A percentile compares a stretch with the other conserved stretches of the same genome.
Conservation (phyloP, 2,888 invertebrate genomes). For the Lagria hirta region DNA sequence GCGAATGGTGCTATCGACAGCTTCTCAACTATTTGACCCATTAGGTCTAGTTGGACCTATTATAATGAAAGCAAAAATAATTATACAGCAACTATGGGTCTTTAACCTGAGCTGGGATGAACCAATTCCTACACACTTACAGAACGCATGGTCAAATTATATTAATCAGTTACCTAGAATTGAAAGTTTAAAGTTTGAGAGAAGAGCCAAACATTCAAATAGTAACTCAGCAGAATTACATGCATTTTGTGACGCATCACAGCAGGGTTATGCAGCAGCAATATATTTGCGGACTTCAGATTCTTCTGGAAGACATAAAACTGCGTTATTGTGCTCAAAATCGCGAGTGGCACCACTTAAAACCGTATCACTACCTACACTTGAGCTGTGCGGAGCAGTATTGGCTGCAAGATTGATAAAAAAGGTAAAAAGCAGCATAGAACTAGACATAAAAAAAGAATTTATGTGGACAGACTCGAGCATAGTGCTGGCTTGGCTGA, state of each 20-base stretch:
- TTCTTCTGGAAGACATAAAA: too few species aligned
- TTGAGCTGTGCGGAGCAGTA: constrained; percentile 24
- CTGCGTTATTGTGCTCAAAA: constrained; percentile 12
- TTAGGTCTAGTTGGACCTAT: constrained; percentile 7
- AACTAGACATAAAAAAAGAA: not conserved
- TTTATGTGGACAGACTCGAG: constrained; percentile 14
- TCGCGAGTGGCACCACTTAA: constrained; percentile 19
- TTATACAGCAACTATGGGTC: constrained; percentile 11
- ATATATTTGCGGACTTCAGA: constrained; percentile 5
- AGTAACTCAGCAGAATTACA: constrained; percentile 3
- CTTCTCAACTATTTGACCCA: constrained; percentile 6
- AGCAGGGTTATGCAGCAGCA: constrained; percentile 5
- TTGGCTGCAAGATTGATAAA: constrained; percentile 11
- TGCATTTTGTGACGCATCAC: constrained; percentile 14
- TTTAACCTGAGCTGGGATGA: constrained; percentile 13
- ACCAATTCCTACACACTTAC: not conserved
- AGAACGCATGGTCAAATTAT: not conserved
- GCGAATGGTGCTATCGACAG: constrained; percentile 7
- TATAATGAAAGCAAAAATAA: constrained; percentile 11
- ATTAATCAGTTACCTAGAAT: not conserved
- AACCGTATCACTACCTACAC: constrained; percentile 14
- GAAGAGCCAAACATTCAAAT: too few species aligned
- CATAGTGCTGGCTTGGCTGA: constrained; percentile 16
- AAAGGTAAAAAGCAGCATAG: too few species aligned
- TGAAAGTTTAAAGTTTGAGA: not conserved